Evolutionary conservation across 2,888 invertebrate genomes (phyloP), one percentile per base, ranked within the genome.

Genomic region (Cactoblastis cactorum): DNA sequence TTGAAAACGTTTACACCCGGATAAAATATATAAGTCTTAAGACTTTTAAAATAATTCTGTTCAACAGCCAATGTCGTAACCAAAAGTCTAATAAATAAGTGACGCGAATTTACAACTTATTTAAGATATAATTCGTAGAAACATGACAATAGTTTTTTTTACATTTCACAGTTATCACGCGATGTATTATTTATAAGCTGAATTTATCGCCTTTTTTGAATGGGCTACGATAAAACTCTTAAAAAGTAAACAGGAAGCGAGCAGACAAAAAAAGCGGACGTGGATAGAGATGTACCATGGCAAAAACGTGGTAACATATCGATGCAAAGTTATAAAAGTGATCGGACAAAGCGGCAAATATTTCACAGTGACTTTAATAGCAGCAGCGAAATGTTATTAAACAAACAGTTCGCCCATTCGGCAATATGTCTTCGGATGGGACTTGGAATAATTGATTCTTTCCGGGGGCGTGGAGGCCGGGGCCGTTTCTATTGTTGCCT

Each of bases 331-430:
- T 71, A 79, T 77, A 84, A 83, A 79, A 74, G 58, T 62, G 61
- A 57, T 62, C 65, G 73, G 71, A 80, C 80, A 85, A 87, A 69
- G 76, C 69, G 67, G 67, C 74, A 79, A 80, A 84, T 83, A 83
- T 83, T 83, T 83, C 74, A 82, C 76, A 64, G 64, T 73, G 80
- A 84, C 83, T 78, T 84, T 84, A 80, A 80, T 80, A 73, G 74
- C 62, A 78, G 76, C 76, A 65, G 66, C 76, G 75, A 77, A 83
- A 87, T 87, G 86, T 89, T 89, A 85, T 87, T 88, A 88, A 87
- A 89, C 88, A 89, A 89, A 89, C 88, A 87, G 83, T 84, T 87
- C 85, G 86, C 87, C 87, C 81, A 87, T 84, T 85, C 77, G 80
- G 74, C 72, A 71, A 80, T 80, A 82, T 81, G 79, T 81, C 79